Base-by-base conservation (phyloP, 2,113 vertebrate species). In the Sinocyclocheilus anophthalmus region DNA sequence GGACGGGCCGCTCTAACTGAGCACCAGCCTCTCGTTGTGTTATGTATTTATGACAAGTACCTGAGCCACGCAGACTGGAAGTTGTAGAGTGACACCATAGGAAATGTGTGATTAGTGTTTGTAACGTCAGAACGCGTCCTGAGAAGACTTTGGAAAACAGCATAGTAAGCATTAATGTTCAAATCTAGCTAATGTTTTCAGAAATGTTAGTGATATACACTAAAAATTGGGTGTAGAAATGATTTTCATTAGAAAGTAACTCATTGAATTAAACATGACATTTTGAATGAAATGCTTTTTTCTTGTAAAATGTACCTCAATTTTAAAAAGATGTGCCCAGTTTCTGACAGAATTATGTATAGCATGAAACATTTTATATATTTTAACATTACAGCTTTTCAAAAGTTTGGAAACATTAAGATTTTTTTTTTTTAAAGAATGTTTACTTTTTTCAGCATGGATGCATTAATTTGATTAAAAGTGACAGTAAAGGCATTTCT, bases 21-120 rank as follows among this genome's bases (percentile, higher is more conserved):
- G 83, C 37, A 57, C 48, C 79, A 9, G 61, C 73, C 22, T 81
- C 72, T 70, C 22, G 33, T 70, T 81, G 76, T 39, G 69, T 48
- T 79, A 53, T 76, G 77, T 84, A 26, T 86, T 88, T 84, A 87
- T 81, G 48, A 42, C 55, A 33, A 76, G 77, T 73, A 89, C 85
- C 85, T 85, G 72, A 83, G 33, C 82, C n/a, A 37, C 9, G 61
- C 75, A 14, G 75, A 63, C 69, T 82, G 61, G 57, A 67, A 81
- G 73, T 88, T 84, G 37, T 80, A 24, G 20, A 39, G 82, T 63
- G 76, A 65, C 30, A 16, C 45, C 63, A 4, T 26, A 45, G 69
- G 72, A 81, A 83, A 79, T 30, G 61, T 70, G 61, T 6, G 61
- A 59, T 53, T 69, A 8, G 37, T 65, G n/a, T 37, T 79, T 37